Evolutionary conservation across 1,140 invertebrate species (phyloP).

Genomic region (Pachypeltis micranthus): DNA sequence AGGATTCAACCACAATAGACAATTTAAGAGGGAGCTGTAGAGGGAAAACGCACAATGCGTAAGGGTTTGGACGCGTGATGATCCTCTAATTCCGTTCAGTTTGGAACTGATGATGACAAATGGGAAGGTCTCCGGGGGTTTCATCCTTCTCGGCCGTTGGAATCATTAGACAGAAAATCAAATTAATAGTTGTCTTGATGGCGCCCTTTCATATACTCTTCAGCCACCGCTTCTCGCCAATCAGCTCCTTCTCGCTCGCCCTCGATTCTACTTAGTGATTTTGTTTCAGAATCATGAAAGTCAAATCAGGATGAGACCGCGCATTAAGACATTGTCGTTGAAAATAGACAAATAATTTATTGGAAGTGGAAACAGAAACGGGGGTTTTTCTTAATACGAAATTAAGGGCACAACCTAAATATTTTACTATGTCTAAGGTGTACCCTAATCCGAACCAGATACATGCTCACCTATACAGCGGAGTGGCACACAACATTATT

Average conservation of each 20-base stretch:
- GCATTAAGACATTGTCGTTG: background rate
- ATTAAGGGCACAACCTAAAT: no score
- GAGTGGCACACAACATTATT: no score
- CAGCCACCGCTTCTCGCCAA: background rate
- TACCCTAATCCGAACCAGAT: no score
- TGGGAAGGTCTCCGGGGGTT: background rate
- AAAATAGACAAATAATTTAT: no score
- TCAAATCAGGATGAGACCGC: background rate
- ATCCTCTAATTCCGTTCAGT: conserved; percentile 2
- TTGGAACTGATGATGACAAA: conserved; percentile 1
- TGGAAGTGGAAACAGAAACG: background rate
- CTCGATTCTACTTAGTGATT: background rate
- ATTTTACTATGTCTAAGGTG: no score
- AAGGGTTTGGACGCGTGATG: background rate
- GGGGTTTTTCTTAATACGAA: background rate
- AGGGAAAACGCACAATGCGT: background rate
- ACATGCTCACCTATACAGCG: no score
- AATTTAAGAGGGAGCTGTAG: background rate
- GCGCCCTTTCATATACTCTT: background rate
- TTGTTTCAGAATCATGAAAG: background rate
- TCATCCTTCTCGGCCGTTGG: background rate
- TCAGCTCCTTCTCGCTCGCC: background rate
- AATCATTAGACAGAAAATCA: conserved; percentile 2
- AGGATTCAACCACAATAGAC: background rate
- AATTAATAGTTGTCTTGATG: conserved; percentile 10